Base-by-base conservation (phyloP, 2,888 invertebrate genomes). In the Machimus rusticus region DNA sequence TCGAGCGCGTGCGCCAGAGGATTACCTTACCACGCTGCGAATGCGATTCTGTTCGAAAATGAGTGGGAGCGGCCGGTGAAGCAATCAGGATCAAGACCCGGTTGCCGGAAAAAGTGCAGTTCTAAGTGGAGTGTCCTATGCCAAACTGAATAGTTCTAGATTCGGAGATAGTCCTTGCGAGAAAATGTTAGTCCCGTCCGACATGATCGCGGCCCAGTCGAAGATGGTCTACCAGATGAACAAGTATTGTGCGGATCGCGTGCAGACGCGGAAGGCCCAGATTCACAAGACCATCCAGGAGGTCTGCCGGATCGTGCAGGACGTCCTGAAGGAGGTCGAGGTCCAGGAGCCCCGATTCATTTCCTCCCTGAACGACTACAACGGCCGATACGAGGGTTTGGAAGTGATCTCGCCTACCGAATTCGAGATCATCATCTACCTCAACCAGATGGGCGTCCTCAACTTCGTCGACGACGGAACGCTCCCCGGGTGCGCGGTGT, bases 381-480 rank as follows among this genome's bases (percentile, higher is more conserved):
- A 97, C 91, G 97, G 97, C 28, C 95, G 98, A 31, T 98, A 95
- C 93, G 98, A 98, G 91, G 98, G 99, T 6, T 94, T 99, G 88
- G 97, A 98, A 91, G 98, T 98, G 82, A 95, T 98, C 89, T 98
- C 98, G 16, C 98, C 98, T 82, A 96, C 96, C 89, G 98, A 99
- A 93, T 99, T 98, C 93, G 98, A 99, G 93, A 98, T 98, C 88
- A 97, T 99, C 89, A 96, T 99, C 90, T 99, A 98, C 92, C 94
- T 99, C 88, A 99, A 99, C 92, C 99, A 99, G 93, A 99, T 99
- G 99, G 99, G 99, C 1, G 99, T 99, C n/a, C 95, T 99, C 91
- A 99, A 99, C 93, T 99, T 99, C 92, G 98, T 99, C 85, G 99
- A 99, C 93, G 99, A 99, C 92, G 98, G 98, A 5, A 97, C 97